phyloP scores from a whole-genome alignment of 2,797 vertebrate genomes.

The Falco concolor region DNA sequence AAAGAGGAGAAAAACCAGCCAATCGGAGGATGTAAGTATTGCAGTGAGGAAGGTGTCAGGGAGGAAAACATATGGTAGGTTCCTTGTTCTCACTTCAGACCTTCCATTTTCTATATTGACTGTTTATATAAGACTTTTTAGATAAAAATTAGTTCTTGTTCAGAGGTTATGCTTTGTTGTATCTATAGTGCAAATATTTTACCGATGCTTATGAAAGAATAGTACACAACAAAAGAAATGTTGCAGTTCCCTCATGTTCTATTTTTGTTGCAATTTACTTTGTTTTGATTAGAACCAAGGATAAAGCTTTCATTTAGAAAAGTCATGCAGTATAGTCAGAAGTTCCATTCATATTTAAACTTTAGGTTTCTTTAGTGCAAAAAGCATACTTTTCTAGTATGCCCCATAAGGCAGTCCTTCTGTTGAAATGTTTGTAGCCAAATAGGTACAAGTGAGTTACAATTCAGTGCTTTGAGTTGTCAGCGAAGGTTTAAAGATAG shows the following conservation, averaged over 20 bases:
- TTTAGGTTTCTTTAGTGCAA: not conserved
- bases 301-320: not conserved
- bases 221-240: not conserved
- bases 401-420: not conserved
- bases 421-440: not conserved
- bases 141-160: not conserved
- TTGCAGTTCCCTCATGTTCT: not conserved
- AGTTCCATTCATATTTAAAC: not conserved
- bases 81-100: not conserved
- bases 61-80: not conserved
- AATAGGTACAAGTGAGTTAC: not conserved
- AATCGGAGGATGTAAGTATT: conserved; percentile 90
- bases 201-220: not conserved
- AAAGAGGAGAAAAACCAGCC: conserved; percentile 94
- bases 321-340: not conserved
- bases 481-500: not conserved
- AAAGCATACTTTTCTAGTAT: not conserved
- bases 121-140: not conserved
- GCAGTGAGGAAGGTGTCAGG: not conserved
- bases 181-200: not conserved
- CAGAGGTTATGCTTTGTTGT: rapidly evolving
- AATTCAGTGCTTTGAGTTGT: not conserved
- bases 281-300: not conserved
- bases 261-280: not conserved
- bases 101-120: not conserved